Evolutionary conservation across 2,888 invertebrate species (phyloP), one percentile per base, ranked within the genome.

Genomic region (Kryphioiulus occultus): DNA sequence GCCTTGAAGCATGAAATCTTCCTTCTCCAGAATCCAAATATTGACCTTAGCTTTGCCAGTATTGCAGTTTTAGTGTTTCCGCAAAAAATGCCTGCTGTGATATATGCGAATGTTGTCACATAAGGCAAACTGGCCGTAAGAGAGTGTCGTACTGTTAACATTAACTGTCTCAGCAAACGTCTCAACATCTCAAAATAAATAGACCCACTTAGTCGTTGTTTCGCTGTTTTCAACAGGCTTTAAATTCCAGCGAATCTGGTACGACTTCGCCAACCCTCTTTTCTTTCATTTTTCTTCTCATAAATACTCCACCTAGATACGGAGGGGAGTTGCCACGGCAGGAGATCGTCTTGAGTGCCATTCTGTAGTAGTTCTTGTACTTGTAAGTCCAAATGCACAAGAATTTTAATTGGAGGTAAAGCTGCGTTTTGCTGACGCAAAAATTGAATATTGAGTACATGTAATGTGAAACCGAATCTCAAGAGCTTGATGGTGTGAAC

Each of bases 181-280:
- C 59, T 59, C 68, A 68, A 68, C 68, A 68, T 68, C 68, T 68
- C 68, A 68, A 68, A 68, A 68, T 68, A 68, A 68, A 68, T 68
- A 68, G 68, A 26, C 68, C 26, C 68, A 68, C 68, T 68, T 68
- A 68, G 26, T 26, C 12, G 68, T 68, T 10, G 68, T 68, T 68
- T 22, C 68, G 68, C 26, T 22, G 10, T 22, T 68, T 26, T 68
- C 26, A 68, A 26, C 22, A 4, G 22, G 9, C 68, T 26, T 22
- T 22, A 9, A 26, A 68, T 9, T 68, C 26, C 22, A 12, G 68
- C 26, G 68, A 39, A 5, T 39, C 5, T 39, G 39, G 39, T 9
- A 39, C 39, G 39, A 5, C 12, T 26, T 26, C 15, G 10, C 68
- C 68, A 68, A 68, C 68, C 68, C 68, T 68, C 68, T 22, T 68